phyloP scores from a whole-genome alignment of 2,888 invertebrate species.

The Atherix ibis region DNA sequence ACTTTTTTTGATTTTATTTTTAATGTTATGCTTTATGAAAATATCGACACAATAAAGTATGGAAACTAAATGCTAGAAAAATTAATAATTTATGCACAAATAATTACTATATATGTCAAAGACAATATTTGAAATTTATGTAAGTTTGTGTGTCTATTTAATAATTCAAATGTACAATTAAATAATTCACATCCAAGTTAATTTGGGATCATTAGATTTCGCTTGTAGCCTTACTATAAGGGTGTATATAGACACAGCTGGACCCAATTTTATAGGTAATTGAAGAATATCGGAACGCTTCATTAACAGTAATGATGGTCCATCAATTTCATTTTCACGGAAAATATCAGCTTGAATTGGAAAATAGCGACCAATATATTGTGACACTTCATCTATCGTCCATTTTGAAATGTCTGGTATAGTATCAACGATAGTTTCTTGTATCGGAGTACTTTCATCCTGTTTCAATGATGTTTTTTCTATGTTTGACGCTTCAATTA shows the following conservation, averaged over 20 bases:
- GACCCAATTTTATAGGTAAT: slow-evolving; percentile 70
- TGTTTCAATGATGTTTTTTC: slow-evolving; percentile 9
- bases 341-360: slow-evolving; percentile 68
- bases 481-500: slow-evolving; percentile 4
- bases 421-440: not conserved
- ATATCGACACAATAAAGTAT: no score
- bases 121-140: no score
- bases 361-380: slow-evolving; percentile 62
- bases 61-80: no score
- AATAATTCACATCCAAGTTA: slow-evolving; percentile 20
- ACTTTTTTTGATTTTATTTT: no score
- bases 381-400: slow-evolving; percentile 67
- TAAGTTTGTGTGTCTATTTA: no score
- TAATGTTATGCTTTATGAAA: no score
- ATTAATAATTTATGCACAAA: no score
- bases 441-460: slow-evolving; percentile 6
- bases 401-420: slow-evolving; percentile 67
- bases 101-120: no score
- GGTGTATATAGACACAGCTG: slow-evolving; percentile 70
- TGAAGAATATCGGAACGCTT: slow-evolving; percentile 70
- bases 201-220: slow-evolving; percentile 44
- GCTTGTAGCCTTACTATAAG: slow-evolving; percentile 71
- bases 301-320: slow-evolving; percentile 68
- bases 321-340: slow-evolving; percentile 82
- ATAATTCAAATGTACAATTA: no score